These are phyloP conservation scores for Aradus depressus DNA, from an alignment of 2,888 invertebrate species.

Conservation along the genomic window DNA sequence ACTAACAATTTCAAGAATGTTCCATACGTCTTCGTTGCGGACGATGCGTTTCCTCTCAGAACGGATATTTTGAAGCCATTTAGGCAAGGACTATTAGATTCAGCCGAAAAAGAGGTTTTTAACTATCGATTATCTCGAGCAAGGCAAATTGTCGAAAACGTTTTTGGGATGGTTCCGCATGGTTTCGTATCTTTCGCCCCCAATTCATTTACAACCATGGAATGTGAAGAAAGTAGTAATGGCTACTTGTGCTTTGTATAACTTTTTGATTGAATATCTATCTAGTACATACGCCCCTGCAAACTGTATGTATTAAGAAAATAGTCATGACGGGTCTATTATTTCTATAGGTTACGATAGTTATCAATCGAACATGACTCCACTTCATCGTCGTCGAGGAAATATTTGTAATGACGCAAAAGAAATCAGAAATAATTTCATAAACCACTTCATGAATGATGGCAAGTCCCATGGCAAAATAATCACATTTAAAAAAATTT, in stretches of 20 bases:
- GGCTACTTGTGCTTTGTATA: too few relatives aligned
- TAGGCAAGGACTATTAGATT: background rate
- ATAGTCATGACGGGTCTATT: conserved; percentile 16
- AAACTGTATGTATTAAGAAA: conserved; percentile 20
- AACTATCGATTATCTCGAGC: conserved; percentile 5
- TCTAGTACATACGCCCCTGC: conserved; percentile 22
- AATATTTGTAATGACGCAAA: conserved; percentile 10
- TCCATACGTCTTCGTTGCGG: conserved; percentile 30
- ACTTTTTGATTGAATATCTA: conserved; percentile 27
- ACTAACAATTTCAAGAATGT: too few relatives aligned
- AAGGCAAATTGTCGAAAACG: conserved; percentile 1
- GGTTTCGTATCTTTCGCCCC: conserved; percentile 27
- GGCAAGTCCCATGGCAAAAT: conserved; percentile 19
- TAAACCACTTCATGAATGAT: conserved; percentile 20
- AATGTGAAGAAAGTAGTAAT: conserved; percentile 24
- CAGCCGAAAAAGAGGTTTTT: background rate
- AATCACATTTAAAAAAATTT: too few relatives aligned
- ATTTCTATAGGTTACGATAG: background rate
- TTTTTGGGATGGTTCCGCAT: conserved; percentile 15
- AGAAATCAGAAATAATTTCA: conserved; percentile 17
- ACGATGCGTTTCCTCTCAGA: conserved; percentile 29
- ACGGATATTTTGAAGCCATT: conserved; percentile 28
- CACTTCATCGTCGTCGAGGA: background rate
- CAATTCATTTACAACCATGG: conserved; percentile 24
- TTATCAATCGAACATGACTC: background rate